A percentile compares a stretch with the other conserved stretches of the same genome.
Evolutionary conservation across 2,797 vertebrate species (phyloP).

Genomic region (Xerus rutilus): DNA sequence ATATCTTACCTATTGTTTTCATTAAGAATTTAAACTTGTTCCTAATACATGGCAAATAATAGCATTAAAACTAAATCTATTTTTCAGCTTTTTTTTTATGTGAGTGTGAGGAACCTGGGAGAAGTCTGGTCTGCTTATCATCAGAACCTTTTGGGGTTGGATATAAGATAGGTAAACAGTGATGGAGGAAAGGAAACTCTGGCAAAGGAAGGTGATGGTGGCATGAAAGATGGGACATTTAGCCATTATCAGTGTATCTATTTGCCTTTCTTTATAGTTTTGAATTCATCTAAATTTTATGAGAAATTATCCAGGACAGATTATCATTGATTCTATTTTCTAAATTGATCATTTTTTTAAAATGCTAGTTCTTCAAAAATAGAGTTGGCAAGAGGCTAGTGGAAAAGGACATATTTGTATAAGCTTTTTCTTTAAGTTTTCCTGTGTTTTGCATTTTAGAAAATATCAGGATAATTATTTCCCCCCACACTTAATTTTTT

Average conservation of each 20-base stretch:
- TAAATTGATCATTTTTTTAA: conserved; percentile 13
- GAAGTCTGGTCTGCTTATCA: background rate
- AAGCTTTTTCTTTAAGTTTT: background rate
- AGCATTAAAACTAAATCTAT: background rate
- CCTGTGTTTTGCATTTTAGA: conserved; percentile 34
- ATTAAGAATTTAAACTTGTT: background rate
- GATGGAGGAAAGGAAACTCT: background rate
- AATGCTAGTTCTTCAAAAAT: background rate
- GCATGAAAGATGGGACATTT: background rate
- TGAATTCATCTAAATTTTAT: background rate
- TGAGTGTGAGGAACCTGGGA: background rate
- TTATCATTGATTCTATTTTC: background rate
- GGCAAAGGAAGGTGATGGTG: background rate
- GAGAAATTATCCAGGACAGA: background rate
- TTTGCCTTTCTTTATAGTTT: background rate
- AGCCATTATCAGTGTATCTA: background rate
- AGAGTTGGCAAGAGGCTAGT: background rate
- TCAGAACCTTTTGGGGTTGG: background rate
- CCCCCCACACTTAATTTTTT: background rate
- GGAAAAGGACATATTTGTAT: conserved; percentile 27
- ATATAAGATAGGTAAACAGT: background rate
- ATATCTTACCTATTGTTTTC: background rate
- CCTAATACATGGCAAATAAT: background rate
- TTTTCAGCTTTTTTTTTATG: background rate
- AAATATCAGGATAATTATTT: background rate